These are phyloP conservation scores for Cepaea hortensis DNA, from an alignment of 2,888 invertebrate species.

Conservation along the genomic window DNA sequence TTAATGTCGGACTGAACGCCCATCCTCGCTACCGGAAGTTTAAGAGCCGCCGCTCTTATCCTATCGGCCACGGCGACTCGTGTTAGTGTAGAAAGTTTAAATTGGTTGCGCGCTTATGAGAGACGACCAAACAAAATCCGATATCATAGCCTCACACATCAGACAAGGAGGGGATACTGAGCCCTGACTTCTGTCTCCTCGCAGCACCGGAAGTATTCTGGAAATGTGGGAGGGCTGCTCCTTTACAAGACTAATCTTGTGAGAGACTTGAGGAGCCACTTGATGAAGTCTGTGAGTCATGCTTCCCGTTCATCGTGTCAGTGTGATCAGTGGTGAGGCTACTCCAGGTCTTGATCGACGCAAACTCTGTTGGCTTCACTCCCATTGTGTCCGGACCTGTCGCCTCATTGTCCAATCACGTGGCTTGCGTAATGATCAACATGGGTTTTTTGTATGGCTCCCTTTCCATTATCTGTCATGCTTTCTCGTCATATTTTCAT, in stretches of 20 bases:
- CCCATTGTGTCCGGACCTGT: constrained; percentile 8
- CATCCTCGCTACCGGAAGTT: too few species aligned
- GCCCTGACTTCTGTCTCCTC: not conserved
- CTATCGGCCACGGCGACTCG: too few species aligned
- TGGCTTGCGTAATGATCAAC: constrained; percentile 5
- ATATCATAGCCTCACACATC: not conserved
- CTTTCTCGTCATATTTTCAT: not conserved
- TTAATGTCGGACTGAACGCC: too few species aligned
- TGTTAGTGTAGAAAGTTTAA: too few species aligned
- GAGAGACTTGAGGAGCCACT: constrained; percentile 11
- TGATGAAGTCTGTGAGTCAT: constrained; percentile 42
- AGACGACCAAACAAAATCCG: too few species aligned
- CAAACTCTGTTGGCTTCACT: constrained; percentile 27
- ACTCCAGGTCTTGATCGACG: not conserved
- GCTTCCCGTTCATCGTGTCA: not conserved
- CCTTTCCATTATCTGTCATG: not conserved
- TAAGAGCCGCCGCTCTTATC: too few species aligned
- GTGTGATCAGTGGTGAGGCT: constrained; percentile 39
- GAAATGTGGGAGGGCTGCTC: not conserved
- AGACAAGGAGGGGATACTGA: not conserved
- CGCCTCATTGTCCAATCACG: constrained; percentile 8
- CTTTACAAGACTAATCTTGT: constrained; percentile 5
- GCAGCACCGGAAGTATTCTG: constrained; percentile 6
- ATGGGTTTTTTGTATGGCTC: not conserved
- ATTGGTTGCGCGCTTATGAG: too few species aligned